Evolutionary conservation across 2,888 invertebrate genomes (phyloP), one percentile per base, ranked within the genome.

Genomic region (Coelogynopora nodosa): DNA sequence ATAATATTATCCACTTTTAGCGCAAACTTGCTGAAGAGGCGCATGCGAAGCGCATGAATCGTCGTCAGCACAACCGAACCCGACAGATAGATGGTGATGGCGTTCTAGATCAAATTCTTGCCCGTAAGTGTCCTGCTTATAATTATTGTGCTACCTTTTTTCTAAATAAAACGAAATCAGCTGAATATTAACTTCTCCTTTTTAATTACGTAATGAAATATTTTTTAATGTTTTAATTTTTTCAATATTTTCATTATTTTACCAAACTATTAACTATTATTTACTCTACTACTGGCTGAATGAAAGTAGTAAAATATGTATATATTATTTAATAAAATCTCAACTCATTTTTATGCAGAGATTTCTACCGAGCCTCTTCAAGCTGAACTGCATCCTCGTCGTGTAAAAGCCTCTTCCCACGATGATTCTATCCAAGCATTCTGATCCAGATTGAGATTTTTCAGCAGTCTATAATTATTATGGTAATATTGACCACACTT

Each of bases 101-200:
- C 0, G 85, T 67, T 30, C 27, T 86, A 49, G 86, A 86, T 49
- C 86, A 86, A 31, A 86, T 86, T 27, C 67, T 85, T 29, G 80
- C 85, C n/a, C 67, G 85, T 86, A 13, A 67, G 87, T 87, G n/a
- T 27, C 30, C 10, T 84, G 1, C 2, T 49, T 49, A 5, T 49
- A 10, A 10, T 5, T 49, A 49, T 49, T 49, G n/a, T n/a, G n/a
- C n/a, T n/a, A n/a, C n/a, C n/a, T n/a, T n/a, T n/a, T n/a, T n/a
- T n/a, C n/a, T n/a, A n/a, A n/a, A n/a, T n/a, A n/a, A n/a, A n/a
- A n/a, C n/a, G n/a, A n/a, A n/a, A n/a, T n/a, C n/a, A n/a, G n/a
- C n/a, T n/a, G n/a, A n/a, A n/a, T n/a, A n/a, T n/a, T n/a, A n/a
- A n/a, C n/a, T n/a, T n/a, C n/a, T n/a, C n/a, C n/a, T n/a, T n/a